Evolutionary conservation across 2,113 vertebrate genomes (phyloP).

Genomic region (Acanthisitta chloris): DNA sequence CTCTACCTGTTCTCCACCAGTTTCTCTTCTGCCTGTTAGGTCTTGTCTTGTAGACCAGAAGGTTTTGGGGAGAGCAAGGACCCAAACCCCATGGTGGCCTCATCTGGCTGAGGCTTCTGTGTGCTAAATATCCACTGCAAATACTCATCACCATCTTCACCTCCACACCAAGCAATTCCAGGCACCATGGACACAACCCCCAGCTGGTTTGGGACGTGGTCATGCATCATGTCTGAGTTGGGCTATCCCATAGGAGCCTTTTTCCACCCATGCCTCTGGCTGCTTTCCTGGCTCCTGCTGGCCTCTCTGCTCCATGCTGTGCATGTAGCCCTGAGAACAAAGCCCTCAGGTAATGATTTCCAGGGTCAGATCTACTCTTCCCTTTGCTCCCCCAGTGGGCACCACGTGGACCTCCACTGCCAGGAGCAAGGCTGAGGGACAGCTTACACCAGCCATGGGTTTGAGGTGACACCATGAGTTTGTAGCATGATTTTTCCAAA

Average conservation of each 20-base stretch:
- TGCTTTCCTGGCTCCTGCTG: neutral
- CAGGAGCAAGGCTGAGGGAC: fast-evolving
- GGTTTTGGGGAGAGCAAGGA: fast-evolving
- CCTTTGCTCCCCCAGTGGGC: neutral
- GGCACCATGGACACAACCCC: neutral
- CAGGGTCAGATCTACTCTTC: neutral
- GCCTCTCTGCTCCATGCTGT: neutral
- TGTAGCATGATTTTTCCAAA: neutral
- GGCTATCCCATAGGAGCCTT: neutral
- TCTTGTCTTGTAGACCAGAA: neutral
- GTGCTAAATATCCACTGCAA: neutral
- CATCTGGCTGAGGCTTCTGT: neutral
- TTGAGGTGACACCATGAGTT: neutral
- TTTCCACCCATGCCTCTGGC: neutral
- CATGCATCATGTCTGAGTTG: fast-evolving
- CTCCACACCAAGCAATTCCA: neutral
- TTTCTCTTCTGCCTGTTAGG: neutral
- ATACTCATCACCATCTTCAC: neutral
- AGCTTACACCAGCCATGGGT: fast-evolving
- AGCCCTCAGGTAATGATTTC: neutral
- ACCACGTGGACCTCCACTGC: neutral
- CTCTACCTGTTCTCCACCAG: neutral
- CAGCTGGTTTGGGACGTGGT: neutral
- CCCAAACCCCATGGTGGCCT: neutral
- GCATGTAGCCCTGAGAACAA: neutral